Percentiles rank a stretch among this genome's conserved stretches.
These are phyloP conservation scores for Ramazzottius varieornatus DNA, from an alignment of 2,888 invertebrate species.

Conservation along the genomic window DNA sequence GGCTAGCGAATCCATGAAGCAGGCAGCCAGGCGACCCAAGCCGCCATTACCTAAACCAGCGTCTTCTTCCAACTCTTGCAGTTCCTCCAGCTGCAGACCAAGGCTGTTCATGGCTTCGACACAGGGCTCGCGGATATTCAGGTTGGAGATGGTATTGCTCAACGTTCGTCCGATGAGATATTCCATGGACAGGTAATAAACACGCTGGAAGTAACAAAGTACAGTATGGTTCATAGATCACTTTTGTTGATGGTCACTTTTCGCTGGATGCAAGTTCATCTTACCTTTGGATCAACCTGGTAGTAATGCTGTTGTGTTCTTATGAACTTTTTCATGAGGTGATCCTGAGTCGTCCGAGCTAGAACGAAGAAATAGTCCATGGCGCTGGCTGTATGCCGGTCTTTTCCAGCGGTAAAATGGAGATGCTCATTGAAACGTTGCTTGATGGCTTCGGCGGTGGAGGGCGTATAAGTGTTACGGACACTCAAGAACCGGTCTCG, in stretches of 20 bases:
- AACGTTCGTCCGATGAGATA: conserved; percentile 97
- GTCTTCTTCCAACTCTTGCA: conserved; percentile 90
- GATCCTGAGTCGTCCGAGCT: conserved; percentile 89
- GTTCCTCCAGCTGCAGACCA: conserved; percentile 84
- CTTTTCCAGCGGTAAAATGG: conserved; percentile 94
- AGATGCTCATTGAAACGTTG: conserved; percentile 95
- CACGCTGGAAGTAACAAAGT: conserved; percentile 44
- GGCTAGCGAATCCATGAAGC: conserved; percentile 41
- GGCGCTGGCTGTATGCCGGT: conserved; percentile 91
- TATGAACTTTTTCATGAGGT: conserved; percentile 93
- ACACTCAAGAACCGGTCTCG: background rate
- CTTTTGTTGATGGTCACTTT: no score
- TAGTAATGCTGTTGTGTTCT: conserved; percentile 97
- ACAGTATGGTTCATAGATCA: no score
- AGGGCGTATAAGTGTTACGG: conserved; percentile 52
- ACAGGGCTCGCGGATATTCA: conserved; percentile 84
- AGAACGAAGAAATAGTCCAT: conserved; percentile 93
- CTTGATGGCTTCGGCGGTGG: conserved; percentile 85
- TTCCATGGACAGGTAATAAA: conserved; percentile 93
- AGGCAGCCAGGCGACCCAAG: conserved; percentile 82
- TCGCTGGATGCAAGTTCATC: background rate
- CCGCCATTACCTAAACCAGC: conserved; percentile 97
- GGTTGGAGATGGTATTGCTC: conserved; percentile 95
- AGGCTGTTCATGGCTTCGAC: conserved; percentile 95
- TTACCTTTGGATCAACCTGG: conserved; percentile 93